Base-by-base conservation (phyloP, 2,113 vertebrate genomes). In the Pelvicachromis taeniatus region DNA sequence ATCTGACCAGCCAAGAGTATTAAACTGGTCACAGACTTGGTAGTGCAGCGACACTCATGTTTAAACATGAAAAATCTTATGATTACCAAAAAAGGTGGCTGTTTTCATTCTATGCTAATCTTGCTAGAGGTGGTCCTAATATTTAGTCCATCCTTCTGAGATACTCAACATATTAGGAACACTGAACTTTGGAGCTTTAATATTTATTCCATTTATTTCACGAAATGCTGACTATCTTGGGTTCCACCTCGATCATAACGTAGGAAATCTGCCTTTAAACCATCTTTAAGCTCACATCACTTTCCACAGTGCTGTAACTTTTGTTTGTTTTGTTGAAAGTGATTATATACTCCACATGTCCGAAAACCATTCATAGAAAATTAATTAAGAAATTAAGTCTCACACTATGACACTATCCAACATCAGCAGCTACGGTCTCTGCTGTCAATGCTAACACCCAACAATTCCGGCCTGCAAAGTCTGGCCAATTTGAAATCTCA, bases 371-470 rank as follows among this genome's bases (percentile, higher is more conserved):
- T 50, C 2, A 31, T 31, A 0, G 6, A 75, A 73, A 48, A n/a
- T 63, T 0, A 10, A 70, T 68, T 0, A 0, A 9, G 42, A 68
- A 45, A 12, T 42, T 17, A 73, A n/a, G 17, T 48, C 9, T 48
- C 16, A 73, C 3, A 73, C 40, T 73, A 73, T 7, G 40, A 73
- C 40, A 73, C 68, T 19, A 53, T n/a, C 19, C 9, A 53, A 21
- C 52, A 53, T 53, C 52, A 53, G 19, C 52, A 53, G 52, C 52
- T 53, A 31, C 2, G 3, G 42, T 50, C 26, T 5, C 26, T 19
- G 68, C 26, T 50, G 42, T 50, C 68, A 50, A 50, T 50, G 42
- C 68, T 29, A 73, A 73, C 14, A 48, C 23, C 42, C 23, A 48
- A 48, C 40, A 50, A n/a, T n/a, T 63, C 33, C 31, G 38, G 6